Evolutionary conservation across 2,888 invertebrate genomes (phyloP).

Genomic region (Pristionchus maxplancki): DNA sequence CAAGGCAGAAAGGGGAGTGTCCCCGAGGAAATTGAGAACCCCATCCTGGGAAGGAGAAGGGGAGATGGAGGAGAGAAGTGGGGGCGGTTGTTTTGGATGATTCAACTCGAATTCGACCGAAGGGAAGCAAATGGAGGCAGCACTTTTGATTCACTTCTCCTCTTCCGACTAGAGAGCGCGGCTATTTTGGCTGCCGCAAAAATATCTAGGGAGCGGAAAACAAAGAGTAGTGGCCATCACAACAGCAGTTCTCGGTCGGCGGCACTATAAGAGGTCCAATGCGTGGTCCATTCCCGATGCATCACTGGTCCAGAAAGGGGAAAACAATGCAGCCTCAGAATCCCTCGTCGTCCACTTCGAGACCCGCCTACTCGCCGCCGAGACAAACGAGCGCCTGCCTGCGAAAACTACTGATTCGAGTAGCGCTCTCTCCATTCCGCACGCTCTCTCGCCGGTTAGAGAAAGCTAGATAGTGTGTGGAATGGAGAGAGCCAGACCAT

Average conservation of each 20-base stretch:
- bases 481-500: neutral
- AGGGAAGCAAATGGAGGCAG: too few species aligned
- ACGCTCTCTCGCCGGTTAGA: neutral
- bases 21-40: conserved; percentile 27
- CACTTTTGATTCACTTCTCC: conserved; percentile 12
- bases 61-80: neutral
- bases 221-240: neutral
- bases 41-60: neutral
- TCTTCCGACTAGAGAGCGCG: neutral
- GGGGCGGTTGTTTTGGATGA: neutral
- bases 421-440: neutral
- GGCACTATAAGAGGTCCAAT: too few species aligned
- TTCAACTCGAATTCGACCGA: neutral
- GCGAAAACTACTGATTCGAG: neutral
- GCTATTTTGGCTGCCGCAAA: neutral
- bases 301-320: neutral
- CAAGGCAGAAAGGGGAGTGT: neutral
- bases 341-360: neutral
- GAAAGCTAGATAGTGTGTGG: neutral
- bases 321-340: neutral
- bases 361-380: neutral
- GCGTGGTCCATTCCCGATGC: neutral
- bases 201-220: neutral
- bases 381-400: neutral
- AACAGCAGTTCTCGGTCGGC: neutral